A percentile compares a stretch with the other conserved stretches of the same genome.
phyloP scores from a whole-genome alignment of 2,113 vertebrate genomes.

The Misgurnus mizolepis region DNA sequence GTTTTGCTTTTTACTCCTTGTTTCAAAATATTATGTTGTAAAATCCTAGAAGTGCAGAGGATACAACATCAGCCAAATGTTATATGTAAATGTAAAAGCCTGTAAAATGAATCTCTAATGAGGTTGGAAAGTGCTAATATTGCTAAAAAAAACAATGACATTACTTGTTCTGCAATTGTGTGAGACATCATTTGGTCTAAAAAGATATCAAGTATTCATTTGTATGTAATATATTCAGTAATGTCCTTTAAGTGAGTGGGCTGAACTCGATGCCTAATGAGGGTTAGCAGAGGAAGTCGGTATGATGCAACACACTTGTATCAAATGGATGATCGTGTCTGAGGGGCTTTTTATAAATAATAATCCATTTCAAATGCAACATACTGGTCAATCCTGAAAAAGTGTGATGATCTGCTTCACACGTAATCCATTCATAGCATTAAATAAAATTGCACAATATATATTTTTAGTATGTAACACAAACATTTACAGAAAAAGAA shows the following conservation, averaged over 20 bases:
- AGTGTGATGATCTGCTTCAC: no score
- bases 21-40: no score
- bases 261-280: slow-evolving; percentile 29
- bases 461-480: neutral
- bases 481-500: neutral
- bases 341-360: slow-evolving; percentile 10
- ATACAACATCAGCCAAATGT: no score
- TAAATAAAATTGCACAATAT: neutral
- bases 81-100: neutral
- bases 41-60: no score
- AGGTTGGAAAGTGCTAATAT: slow-evolving; percentile 5
- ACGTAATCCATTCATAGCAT: no score
- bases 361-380: neutral
- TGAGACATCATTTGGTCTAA: slow-evolving; percentile 7
- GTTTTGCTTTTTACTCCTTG: no score
- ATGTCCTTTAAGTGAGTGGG: slow-evolving; percentile 14
- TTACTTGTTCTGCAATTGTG: slow-evolving; percentile 16
- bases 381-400: neutral
- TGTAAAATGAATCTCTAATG: neutral
- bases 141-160: neutral
- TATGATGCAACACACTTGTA: slow-evolving; percentile 2
- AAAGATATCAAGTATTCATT: slow-evolving; percentile 23
- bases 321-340: neutral
- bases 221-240: slow-evolving; percentile 21
- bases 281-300: slow-evolving; percentile 11